phyloP scores from a whole-genome alignment of 2,888 invertebrate genomes.

The Parochlus steinenii region DNA sequence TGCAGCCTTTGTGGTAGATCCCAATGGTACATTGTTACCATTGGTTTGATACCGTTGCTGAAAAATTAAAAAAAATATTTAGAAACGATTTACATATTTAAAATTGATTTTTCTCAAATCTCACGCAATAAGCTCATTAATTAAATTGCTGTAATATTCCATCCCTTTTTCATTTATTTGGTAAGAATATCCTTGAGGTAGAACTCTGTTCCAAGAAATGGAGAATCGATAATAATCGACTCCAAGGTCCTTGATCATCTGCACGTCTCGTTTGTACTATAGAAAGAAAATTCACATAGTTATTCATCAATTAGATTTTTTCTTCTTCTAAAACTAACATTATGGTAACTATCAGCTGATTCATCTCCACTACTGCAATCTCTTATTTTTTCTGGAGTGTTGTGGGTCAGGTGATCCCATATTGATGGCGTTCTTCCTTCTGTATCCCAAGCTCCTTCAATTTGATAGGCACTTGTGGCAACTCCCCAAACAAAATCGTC shows the following conservation, averaged over 20 bases:
- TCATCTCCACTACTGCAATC: conserved; percentile 41
- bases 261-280: conserved; percentile 40
- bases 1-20: conserved; percentile 37
- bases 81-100: neutral
- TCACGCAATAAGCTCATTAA: conserved; percentile 30
- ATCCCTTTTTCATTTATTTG: conserved; percentile 41
- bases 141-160: conserved; percentile 45
- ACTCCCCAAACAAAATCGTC: conserved; percentile 11
- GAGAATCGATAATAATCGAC: conserved; percentile 41
- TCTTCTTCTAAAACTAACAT: too few relatives aligned
- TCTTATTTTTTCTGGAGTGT: conserved; percentile 23
- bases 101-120: too few relatives aligned
- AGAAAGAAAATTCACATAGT: too few relatives aligned
- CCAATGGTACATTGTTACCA: conserved; percentile 40
- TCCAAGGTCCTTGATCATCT: conserved; percentile 42
- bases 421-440: conserved; percentile 45
- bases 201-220: conserved; percentile 44
- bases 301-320: too few relatives aligned
- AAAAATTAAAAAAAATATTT: conserved; percentile 25
- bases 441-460: conserved; percentile 45
- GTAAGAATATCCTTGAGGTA: conserved; percentile 38
- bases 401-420: conserved; percentile 38
- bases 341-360: conserved; percentile 48
- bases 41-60: conserved; percentile 40
- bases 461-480: conserved; percentile 38